These are phyloP conservation scores for Campylomormyrus tamandua DNA, from an alignment of 2,113 vertebrate genomes.

Conservation along the genomic window DNA sequence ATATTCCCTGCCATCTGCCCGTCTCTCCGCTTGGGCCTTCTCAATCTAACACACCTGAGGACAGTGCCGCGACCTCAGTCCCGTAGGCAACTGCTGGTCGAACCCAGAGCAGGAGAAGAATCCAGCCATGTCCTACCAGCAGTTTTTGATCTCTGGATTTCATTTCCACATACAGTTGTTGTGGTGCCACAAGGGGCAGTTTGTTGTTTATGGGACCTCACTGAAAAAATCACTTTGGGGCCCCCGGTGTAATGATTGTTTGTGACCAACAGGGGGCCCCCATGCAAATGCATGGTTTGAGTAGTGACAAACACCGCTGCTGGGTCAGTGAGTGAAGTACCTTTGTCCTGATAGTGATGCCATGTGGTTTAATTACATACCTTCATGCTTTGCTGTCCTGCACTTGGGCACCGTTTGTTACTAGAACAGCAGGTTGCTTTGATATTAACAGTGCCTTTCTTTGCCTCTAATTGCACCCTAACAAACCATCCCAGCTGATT, in stretches of 20 bases:
- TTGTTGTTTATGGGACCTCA: too few species aligned
- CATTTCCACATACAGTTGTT: background rate
- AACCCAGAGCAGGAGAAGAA: background rate
- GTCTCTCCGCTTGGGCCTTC: background rate
- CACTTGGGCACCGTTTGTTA: background rate
- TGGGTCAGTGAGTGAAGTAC: background rate
- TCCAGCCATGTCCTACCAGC: background rate
- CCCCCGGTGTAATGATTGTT: too few species aligned
- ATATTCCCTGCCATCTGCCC: background rate
- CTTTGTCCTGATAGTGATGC: background rate
- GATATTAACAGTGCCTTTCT: background rate
- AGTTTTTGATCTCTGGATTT: background rate
- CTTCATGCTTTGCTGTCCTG: background rate
- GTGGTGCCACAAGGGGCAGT: background rate
- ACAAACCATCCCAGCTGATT: background rate
- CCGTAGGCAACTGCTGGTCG: background rate
- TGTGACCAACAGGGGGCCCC: too few species aligned
- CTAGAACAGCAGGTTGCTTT: background rate
- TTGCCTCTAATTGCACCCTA: background rate
- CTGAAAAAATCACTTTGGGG: too few species aligned
- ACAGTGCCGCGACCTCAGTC: background rate
- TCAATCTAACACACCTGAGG: background rate
- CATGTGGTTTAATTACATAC: background rate
- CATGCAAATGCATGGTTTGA: too few species aligned
- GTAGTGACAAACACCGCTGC: background rate